A percentile compares a stretch with the other conserved stretches of the same genome.
These are phyloP conservation scores for Natrix natrix DNA, from an alignment of 2,797 vertebrate genomes.

Conservation along the genomic window DNA sequence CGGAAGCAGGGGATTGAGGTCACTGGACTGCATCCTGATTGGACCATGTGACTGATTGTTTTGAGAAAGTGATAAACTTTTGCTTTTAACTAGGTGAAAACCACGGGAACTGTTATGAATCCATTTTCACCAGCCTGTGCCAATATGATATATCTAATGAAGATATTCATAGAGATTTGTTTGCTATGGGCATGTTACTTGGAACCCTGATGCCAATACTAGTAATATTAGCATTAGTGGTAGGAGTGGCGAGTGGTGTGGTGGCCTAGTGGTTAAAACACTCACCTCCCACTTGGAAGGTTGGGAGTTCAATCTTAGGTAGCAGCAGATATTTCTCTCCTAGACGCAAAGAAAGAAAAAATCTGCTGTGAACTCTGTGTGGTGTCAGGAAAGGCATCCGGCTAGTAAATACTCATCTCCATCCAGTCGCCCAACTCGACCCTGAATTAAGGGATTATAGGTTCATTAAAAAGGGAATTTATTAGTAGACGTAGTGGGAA, in stretches of 20 bases:
- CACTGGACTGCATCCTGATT: too few species aligned
- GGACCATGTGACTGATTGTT: too few species aligned
- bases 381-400: background rate
- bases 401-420: background rate
- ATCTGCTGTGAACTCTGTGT: background rate
- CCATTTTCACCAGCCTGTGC: too few species aligned
- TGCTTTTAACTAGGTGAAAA: too few species aligned
- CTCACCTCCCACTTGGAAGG: background rate
- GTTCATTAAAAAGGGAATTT: background rate
- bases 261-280: background rate
- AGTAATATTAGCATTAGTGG: background rate
- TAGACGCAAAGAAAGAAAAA: background rate
- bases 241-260: background rate
- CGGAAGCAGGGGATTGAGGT: too few species aligned
- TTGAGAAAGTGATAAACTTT: too few species aligned
- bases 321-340: background rate
- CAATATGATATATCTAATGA: too few species aligned
- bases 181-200: too few species aligned
- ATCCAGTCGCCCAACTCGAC: background rate
- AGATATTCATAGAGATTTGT: too few species aligned
- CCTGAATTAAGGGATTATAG: background rate
- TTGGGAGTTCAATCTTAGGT: background rate
- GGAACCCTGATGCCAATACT: background rate
- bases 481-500: background rate
- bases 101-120: too few species aligned